phyloP scores from a whole-genome alignment of 2,888 invertebrate species.

The Thereva unica region DNA sequence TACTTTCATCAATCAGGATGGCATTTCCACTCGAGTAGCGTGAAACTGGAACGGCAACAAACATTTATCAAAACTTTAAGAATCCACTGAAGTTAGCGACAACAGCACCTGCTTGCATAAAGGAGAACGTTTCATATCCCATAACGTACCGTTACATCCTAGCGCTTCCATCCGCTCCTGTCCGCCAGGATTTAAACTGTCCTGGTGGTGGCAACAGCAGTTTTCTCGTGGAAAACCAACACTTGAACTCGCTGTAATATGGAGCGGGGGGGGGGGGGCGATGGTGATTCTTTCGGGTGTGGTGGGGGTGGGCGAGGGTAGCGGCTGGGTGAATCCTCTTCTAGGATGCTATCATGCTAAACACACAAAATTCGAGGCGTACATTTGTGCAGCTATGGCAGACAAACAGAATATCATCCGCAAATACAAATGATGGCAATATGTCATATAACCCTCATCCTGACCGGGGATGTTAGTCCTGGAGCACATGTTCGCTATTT shows the following conservation, averaged over 20 bases:
- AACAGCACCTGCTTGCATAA: conserved; percentile 21
- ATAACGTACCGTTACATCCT: conserved; percentile 12
- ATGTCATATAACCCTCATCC: conserved; percentile 31
- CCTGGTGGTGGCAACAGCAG: neutral
- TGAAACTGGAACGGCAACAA: conserved; percentile 17
- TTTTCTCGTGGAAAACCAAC: conserved; percentile 1
- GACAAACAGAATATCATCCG: conserved; percentile 30
- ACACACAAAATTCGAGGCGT: conserved; percentile 20
- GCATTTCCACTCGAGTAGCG: conserved; percentile 7
- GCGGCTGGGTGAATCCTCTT: neutral
- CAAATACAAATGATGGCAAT: conserved; percentile 32
- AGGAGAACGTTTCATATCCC: conserved; percentile 19
- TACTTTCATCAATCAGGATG: conserved; percentile 29
- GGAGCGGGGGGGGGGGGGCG: too few relatives aligned
- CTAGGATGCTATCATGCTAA: conserved; percentile 19
- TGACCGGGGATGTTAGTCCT: conserved; percentile 19
- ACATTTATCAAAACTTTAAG: conserved; percentile 33
- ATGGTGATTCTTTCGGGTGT: too few relatives aligned
- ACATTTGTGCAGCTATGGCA: conserved; percentile 19
- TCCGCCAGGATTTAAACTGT: neutral
- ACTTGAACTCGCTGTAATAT: neutral
- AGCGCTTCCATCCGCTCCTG: neutral
- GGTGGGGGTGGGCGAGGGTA: too few relatives aligned
- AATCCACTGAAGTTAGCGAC: conserved; percentile 16
- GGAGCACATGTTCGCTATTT: conserved; percentile 33